Evolutionary conservation across 2,113 vertebrate genomes (phyloP).

Genomic region (Xiphias gladius): DNA sequence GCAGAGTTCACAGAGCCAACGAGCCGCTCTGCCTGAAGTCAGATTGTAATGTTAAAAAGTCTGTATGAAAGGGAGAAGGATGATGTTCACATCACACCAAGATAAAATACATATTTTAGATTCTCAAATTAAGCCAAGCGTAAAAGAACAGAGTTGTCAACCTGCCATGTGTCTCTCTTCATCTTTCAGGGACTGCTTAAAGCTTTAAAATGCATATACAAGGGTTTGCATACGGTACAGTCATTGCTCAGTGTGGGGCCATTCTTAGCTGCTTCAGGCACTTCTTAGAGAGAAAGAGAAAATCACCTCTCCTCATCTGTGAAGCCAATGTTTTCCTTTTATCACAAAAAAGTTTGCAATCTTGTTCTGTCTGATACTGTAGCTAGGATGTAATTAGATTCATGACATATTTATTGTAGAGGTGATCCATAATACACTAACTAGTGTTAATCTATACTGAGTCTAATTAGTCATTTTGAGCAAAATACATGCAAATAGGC

Average conservation of each 20-base stretch:
- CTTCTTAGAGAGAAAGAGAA: constrained; percentile 7
- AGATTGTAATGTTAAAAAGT: constrained; percentile 32
- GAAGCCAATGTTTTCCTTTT: constrained; percentile 4
- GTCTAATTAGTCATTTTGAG: background rate
- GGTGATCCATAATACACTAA: background rate
- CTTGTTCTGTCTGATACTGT: constrained; percentile 5
- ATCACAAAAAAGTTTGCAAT: constrained; percentile 10
- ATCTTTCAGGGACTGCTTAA: constrained; percentile 15
- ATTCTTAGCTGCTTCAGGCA: constrained; percentile 12
- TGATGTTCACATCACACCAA: constrained; percentile 35
- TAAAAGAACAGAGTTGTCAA: constrained; percentile 23
- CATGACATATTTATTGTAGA: background rate
- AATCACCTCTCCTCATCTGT: background rate
- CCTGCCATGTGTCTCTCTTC: constrained; percentile 23
- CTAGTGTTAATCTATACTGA: background rate
- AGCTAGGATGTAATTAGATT: background rate
- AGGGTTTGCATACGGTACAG: background rate
- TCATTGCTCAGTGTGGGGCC: constrained; percentile 19
- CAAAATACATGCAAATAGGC: background rate
- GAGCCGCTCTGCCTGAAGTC: constrained; percentile 15
- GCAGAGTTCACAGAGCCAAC: constrained; percentile 49
- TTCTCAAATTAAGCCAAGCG: constrained; percentile 36
- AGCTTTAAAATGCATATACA: constrained; percentile 24
- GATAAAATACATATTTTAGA: constrained; percentile 34
- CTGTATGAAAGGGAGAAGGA: constrained; percentile 25